A percentile compares a stretch with the other conserved stretches of the same genome.
phyloP scores from a whole-genome alignment of 2,888 invertebrate species.

The Lamellibrachia columna region DNA sequence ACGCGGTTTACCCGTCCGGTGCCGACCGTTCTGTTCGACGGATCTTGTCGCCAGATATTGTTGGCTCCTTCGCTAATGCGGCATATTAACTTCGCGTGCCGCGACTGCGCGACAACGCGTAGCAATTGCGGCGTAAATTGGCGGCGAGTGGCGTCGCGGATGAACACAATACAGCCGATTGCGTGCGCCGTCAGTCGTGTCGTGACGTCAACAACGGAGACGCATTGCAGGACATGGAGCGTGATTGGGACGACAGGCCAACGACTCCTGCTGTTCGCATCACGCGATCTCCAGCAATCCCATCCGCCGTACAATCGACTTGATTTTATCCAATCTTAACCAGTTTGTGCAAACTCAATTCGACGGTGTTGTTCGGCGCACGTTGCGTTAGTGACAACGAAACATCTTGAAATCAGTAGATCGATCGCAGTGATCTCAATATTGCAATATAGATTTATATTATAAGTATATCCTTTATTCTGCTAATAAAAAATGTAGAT shows the following conservation, averaged over 20 bases:
- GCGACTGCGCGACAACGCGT: not conserved
- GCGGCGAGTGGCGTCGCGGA: not conserved
- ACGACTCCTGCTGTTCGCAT: not conserved
- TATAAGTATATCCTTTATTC: too few species aligned
- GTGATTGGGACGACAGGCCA: not conserved
- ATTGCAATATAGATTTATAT: too few species aligned
- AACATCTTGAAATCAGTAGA: not conserved
- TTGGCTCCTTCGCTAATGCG: not conserved
- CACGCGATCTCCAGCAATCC: not conserved
- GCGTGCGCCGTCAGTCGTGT: not conserved
- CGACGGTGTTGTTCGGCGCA: not conserved
- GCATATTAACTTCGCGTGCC: not conserved
- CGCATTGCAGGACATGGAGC: not conserved
- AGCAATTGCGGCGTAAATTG: not conserved
- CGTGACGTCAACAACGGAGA: not conserved
- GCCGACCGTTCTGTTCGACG: not conserved
- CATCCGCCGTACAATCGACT: not conserved
- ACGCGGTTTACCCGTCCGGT: not conserved
- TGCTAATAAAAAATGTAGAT: too few species aligned
- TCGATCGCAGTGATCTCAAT: too few species aligned
- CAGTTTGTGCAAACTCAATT: not conserved
- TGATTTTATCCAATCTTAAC: not conserved
- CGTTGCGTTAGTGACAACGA: not conserved
- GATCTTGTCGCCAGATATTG: not conserved
- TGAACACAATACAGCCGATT: not conserved